phyloP scores from a whole-genome alignment of 2,888 invertebrate species.

The Bombylius discolor region DNA sequence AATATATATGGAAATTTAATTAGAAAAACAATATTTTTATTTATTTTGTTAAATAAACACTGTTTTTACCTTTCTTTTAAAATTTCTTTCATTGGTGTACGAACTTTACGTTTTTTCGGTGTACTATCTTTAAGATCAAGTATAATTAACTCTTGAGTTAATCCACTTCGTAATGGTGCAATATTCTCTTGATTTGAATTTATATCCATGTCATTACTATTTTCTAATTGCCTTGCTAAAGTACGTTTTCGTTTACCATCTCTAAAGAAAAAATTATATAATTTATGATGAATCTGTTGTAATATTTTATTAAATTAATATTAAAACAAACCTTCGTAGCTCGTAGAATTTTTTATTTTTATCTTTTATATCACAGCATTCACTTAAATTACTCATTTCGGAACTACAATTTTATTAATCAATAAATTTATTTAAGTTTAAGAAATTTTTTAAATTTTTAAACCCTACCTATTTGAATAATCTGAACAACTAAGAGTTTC shows the following conservation, averaged over 20 bases:
- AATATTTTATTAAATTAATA: too few species aligned
- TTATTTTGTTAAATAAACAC: too few species aligned
- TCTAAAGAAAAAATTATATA: slow-evolving; percentile 26
- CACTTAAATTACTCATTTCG: too few species aligned
- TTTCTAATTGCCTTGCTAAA: slow-evolving; percentile 32
- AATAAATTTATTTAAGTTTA: too few species aligned
- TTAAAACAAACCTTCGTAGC: too few species aligned
- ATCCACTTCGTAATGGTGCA: slow-evolving; percentile 44
- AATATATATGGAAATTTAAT: neutral
- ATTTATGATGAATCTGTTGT: neutral
- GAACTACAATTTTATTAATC: too few species aligned
- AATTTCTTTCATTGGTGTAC: slow-evolving; percentile 42
- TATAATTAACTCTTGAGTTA: slow-evolving; percentile 57
- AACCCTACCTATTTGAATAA: too few species aligned
- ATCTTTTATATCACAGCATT: too few species aligned
- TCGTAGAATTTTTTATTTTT: too few species aligned
- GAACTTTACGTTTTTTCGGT: slow-evolving; percentile 50
- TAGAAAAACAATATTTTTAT: too few species aligned
- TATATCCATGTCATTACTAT: slow-evolving; percentile 10
- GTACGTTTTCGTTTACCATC: slow-evolving; percentile 49
- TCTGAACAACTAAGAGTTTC: too few species aligned
- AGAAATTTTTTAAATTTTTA: too few species aligned
- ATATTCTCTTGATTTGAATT: slow-evolving; percentile 34
- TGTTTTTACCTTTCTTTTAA: slow-evolving; percentile 43
- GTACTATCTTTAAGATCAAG: slow-evolving; percentile 54